Conservation (phyloP, 2,888 invertebrate genomes). For the Cyrtodaria siliqua region DNA sequence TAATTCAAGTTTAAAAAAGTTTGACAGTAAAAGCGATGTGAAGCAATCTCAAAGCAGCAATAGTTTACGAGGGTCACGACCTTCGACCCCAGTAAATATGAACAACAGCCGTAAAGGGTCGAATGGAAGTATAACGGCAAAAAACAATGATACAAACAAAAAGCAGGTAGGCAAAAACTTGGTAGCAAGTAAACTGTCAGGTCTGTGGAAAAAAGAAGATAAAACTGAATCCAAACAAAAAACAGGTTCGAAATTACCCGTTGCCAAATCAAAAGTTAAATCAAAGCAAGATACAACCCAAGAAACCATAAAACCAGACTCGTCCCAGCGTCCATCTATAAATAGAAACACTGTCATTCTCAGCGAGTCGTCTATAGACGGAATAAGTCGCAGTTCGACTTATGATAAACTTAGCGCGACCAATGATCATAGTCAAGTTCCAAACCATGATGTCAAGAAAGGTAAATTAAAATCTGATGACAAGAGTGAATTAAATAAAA, state of each 20-base stretch:
- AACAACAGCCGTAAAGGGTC: slow-evolving; percentile 45
- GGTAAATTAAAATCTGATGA: background rate
- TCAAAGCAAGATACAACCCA: slow-evolving; percentile 15
- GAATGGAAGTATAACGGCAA: slow-evolving; percentile 23
- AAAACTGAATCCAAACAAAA: slow-evolving; percentile 43
- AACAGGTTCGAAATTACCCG: slow-evolving; percentile 68
- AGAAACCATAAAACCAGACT: slow-evolving; percentile 22
- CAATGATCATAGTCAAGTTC: slow-evolving; percentile 65
- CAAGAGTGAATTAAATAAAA: background rate
- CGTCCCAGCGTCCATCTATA: slow-evolving; percentile 40
- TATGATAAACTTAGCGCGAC: slow-evolving; percentile 83
- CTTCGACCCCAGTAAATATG: slow-evolving; percentile 72
- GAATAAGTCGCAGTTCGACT: slow-evolving; percentile 83
- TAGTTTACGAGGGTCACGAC: slow-evolving; percentile 84
- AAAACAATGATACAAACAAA: slow-evolving; percentile 24
- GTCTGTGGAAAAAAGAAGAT: slow-evolving; percentile 89
- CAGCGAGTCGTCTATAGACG: slow-evolving; percentile 59
- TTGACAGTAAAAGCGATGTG: slow-evolving; percentile 55
- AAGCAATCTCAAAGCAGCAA: slow-evolving; percentile 71
- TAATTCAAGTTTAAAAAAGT: slow-evolving; percentile 63
- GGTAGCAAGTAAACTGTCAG: slow-evolving; percentile 91
- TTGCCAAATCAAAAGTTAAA: slow-evolving; percentile 59
- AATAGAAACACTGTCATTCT: slow-evolving; percentile 57
- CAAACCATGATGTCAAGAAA: slow-evolving; percentile 34
- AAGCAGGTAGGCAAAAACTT: slow-evolving; percentile 72